These are phyloP conservation scores for Lipotes vexillifer DNA, from an alignment of 2,113 vertebrate species.

Conservation along the genomic window DNA sequence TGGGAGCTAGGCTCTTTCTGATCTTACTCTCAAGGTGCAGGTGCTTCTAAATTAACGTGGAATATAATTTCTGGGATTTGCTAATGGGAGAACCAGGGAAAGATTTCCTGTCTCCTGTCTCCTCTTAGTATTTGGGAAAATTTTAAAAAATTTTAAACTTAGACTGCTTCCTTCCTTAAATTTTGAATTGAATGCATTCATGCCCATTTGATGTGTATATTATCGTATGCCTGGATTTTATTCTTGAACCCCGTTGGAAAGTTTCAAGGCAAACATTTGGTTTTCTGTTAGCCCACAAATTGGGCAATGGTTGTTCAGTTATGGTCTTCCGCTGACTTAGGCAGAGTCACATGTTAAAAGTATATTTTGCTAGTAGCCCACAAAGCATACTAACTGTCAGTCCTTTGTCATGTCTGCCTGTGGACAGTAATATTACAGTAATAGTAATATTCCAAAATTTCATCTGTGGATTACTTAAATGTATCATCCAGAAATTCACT, in stretches of 20 bases:
- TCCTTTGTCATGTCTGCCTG: slow-evolving; percentile 34
- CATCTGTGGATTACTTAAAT: neutral
- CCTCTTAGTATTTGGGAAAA: neutral
- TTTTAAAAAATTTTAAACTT: neutral
- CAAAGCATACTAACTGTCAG: slow-evolving; percentile 19
- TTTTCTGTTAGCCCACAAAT: slow-evolving; percentile 62
- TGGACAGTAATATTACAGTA: neutral
- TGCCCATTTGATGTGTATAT: slow-evolving; percentile 35
- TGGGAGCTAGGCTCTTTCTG: neutral
- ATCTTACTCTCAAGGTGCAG: neutral
- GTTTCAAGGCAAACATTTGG: slow-evolving; percentile 62
- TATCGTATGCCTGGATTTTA: slow-evolving; percentile 52
- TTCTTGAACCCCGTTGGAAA: slow-evolving; percentile 49
- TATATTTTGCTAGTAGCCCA: slow-evolving; percentile 53
- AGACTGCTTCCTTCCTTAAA: neutral
- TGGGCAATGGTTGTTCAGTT: slow-evolving; percentile 56
- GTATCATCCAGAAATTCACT: neutral
- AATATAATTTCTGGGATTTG: neutral
- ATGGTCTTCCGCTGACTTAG: slow-evolving; percentile 48
- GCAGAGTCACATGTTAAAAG: slow-evolving; percentile 45
- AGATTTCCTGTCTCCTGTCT: neutral
- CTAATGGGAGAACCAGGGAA: neutral
- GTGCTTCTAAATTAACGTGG: neutral
- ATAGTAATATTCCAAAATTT: neutral
- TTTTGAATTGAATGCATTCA: neutral